Evolutionary conservation across 2,113 vertebrate species (phyloP), one percentile per base, ranked within the genome.

Genomic region (Apaloderma vittatum): DNA sequence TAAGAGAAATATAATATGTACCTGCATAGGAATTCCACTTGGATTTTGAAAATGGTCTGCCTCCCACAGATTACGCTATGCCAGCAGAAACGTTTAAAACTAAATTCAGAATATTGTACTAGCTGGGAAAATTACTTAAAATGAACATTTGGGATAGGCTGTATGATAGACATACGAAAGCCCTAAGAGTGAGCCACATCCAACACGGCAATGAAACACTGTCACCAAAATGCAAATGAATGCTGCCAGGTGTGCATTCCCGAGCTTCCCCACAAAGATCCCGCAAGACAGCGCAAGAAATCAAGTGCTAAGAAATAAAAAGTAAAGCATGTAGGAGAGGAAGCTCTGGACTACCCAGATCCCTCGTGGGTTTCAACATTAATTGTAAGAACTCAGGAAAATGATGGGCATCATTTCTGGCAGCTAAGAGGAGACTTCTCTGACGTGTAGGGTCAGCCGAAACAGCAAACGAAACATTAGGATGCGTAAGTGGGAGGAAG

Each of bases 1-100:
- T 72, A 67, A 62, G 27, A n/a, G 36, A 74, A 85, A 74, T 49
- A 43, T 5, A 61, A 84, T 32, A 55, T 16, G 6, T 23, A 74
- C 65, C 51, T 81, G 70, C 36, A 66, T 1, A 71, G 29, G 61
- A 85, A 74, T 52, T 81, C 83, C 34, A 59, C 52, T 81, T 54
- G 26, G 70, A 87, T 78, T 87, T 68, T 66, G 68, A 46, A 91
- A 94, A 93, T 63, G 57, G 29, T 15, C 84, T 89, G 68, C 55
- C 76, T 65, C 76, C 48, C n/a, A 54, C 48, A 81, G 62, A 58
- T 89, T 84, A n/a, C 2, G 4, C 37, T 86, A 22, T 71, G 76
- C 24, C 4, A 5, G 80, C 19, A 81, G 51, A 91, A 84, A 49
- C 0, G 0, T 19, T 86, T 82, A 55, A 79, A 88, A 92, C 49